Evolutionary conservation across 2,797 vertebrate genomes (phyloP), one percentile per base, ranked within the genome.

Genomic region (Eleutherodactylus coqui): DNA sequence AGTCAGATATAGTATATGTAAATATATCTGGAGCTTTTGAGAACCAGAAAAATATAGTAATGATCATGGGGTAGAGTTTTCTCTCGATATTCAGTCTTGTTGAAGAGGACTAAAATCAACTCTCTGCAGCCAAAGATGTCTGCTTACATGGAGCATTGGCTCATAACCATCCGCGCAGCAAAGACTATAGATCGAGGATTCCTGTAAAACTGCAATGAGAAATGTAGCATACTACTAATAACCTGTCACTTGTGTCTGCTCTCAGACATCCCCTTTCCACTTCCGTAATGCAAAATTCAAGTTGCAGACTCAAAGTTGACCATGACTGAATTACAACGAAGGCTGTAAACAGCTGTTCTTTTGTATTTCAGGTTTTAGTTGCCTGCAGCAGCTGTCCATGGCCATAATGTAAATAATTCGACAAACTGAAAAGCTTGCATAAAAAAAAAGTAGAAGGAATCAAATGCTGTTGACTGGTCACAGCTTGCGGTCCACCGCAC

Each of bases 391-490:
- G 80, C 67, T 73, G 49, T 45, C 51, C 51, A 13, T 75, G 69
- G 49, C 43, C 36, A 72, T 43, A 73, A 38, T 6, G 19, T 75
- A 73, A 75, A 58, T 83, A 38, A 60, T 58, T 38, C 67, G 24
- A 38, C 49, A 83, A 75, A 73, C 27, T n/a, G n/a, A 60, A 83
- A 60, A 53, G 5, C 34, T 43, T 27, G 27, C 27, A 81, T 43
- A 21, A 82, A 27, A 72, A 70, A 53, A 49, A 43, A 58, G 34
- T 45, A 58, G 34, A 45, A 32, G 14, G 34, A 60, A 58, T 19
- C 55, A 55, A 27, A 16, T 43, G 67, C 36, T 55, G 80, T 41
- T 82, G 80, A 72, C 36, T 75, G 81, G 81, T 83, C 81, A 83
- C 81, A 83, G 81, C 81, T 83, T 83, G 81, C 49, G 60, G 51